phyloP scores from a whole-genome alignment of 1,140 invertebrate genomes.

The Trachymyrmex septentrionalis region DNA sequence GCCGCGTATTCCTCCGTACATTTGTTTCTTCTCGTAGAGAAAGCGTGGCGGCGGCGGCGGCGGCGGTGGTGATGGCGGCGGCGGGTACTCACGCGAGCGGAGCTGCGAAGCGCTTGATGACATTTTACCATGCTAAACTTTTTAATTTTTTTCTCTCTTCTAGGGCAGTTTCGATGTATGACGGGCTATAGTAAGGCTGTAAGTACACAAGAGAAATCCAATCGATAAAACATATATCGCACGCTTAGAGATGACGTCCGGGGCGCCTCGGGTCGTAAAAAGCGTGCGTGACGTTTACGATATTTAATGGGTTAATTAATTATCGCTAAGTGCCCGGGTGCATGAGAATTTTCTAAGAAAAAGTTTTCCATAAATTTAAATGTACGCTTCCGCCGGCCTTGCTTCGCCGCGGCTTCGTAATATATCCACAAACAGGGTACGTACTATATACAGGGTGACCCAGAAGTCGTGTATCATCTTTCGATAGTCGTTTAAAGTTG shows the following conservation, averaged over 20 bases:
- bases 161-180: conserved; percentile 64
- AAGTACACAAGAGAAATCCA: conserved; percentile 60
- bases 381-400: conserved; percentile 33
- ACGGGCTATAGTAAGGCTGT: conserved; percentile 62
- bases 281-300: conserved; percentile 56
- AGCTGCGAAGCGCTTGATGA: conserved; percentile 60
- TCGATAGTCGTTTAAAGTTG: neutral
- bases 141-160: conserved; percentile 63
- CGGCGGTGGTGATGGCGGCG: neutral
- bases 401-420: conserved; percentile 5
- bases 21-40: conserved; percentile 23
- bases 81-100: conserved; percentile 13
- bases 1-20: conserved; percentile 10
- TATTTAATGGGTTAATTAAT: conserved; percentile 66
- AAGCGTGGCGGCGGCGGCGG: neutral
- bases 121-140: conserved; percentile 55
- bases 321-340: conserved; percentile 58
- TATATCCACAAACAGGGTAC: conserved; percentile 38
- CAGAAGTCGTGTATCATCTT: conserved; percentile 12
- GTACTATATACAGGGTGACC: neutral
- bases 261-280: conserved; percentile 58
- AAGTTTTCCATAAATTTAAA: conserved; percentile 64
- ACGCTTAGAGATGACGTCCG: conserved; percentile 60
- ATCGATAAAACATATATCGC: conserved; percentile 65
- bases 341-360: conserved; percentile 64